phyloP scores from a whole-genome alignment of 2,888 invertebrate genomes.

The Morpho deidamia region DNA sequence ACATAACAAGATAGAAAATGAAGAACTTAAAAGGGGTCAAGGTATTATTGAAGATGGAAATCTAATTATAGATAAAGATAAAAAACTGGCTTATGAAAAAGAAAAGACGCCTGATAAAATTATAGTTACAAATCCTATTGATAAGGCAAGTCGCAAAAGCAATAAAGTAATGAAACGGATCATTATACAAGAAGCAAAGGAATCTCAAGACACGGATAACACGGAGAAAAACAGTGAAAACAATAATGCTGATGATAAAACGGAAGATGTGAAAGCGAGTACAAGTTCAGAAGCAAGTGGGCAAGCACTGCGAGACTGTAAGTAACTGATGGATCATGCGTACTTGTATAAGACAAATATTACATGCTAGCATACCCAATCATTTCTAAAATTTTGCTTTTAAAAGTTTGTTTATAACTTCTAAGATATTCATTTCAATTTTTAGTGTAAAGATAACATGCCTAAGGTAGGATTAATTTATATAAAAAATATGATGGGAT shows the following conservation, averaged over 20 bases:
- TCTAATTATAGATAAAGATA: conserved; percentile 44
- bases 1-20: conserved; percentile 20
- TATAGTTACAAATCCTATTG: neutral
- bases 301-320: neutral
- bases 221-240: conserved; percentile 2
- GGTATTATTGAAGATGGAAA: conserved; percentile 37
- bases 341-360: no score
- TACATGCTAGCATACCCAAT: no score
- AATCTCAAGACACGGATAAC: conserved; percentile 6
- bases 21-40: conserved; percentile 15
- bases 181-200: conserved; percentile 7
- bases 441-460: no score
- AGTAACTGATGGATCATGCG: neutral
- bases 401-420: no score
- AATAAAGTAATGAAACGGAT: conserved; percentile 7
- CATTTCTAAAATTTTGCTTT: no score
- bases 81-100: conserved; percentile 38
- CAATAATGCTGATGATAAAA: neutral
- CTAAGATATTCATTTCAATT: no score
- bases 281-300: neutral
- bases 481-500: neutral
- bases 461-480: neutral
- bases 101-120: neutral
- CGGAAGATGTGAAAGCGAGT: conserved; percentile 1
- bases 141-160: neutral